Evolutionary conservation across 2,888 invertebrate species (phyloP).

Genomic region (Polia nebulosa): DNA sequence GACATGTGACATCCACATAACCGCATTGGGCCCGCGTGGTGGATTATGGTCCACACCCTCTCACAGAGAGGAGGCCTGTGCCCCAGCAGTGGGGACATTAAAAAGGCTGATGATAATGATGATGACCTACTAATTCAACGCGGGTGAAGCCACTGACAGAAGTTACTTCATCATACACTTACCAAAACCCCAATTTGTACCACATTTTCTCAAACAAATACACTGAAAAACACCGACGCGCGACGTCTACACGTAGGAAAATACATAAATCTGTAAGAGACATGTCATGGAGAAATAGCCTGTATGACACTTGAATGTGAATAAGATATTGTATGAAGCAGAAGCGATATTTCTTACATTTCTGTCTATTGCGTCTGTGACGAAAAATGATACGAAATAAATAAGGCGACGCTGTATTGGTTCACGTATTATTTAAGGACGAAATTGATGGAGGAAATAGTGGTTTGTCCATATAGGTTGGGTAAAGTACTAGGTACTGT

Average conservation of each 20-base stretch:
- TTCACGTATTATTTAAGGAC: conserved; percentile 57
- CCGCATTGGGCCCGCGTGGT: no score
- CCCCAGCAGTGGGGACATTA: no score
- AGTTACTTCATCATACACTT: background rate
- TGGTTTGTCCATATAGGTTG: background rate
- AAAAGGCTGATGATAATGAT: no score
- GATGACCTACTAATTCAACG: no score
- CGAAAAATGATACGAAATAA: conserved; percentile 66
- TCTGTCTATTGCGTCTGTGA: conserved; percentile 52
- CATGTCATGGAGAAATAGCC: conserved; percentile 56
- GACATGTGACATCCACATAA: no score
- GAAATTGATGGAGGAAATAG: conserved; percentile 43
- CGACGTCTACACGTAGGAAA: conserved; percentile 44
- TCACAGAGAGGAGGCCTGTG: no score
- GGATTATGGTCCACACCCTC: no score
- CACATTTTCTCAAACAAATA: conserved; percentile 22
- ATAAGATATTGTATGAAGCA: conserved; percentile 63
- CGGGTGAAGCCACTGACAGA: no score
- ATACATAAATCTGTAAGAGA: conserved; percentile 50
- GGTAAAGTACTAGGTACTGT: background rate
- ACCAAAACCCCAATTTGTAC: conserved; percentile 15
- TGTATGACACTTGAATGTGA: conserved; percentile 61
- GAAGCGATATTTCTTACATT: conserved; percentile 52
- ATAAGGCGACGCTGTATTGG: conserved; percentile 49
- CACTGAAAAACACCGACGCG: conserved; percentile 30